phyloP scores from a whole-genome alignment of 2,797 vertebrate species.

The Melopsittacus undulatus region DNA sequence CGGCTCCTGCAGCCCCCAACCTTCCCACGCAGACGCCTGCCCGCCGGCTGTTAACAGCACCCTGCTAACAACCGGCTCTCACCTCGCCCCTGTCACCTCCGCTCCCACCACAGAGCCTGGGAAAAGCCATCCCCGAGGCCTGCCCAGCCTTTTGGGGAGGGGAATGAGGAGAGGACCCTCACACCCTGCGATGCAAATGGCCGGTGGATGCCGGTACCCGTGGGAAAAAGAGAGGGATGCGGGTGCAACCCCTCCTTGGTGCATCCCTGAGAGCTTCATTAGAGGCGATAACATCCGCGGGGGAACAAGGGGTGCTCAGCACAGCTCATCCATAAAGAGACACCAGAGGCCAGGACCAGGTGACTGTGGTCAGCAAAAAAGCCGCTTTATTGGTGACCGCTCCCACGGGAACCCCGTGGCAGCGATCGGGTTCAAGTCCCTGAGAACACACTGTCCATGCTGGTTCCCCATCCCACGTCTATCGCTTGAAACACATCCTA shows the following conservation, averaged over 20 bases:
- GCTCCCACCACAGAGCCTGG: conserved; percentile 34
- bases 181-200: background rate
- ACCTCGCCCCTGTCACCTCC: background rate
- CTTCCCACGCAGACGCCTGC: conserved; percentile 58
- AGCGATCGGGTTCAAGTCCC: conserved; percentile 88
- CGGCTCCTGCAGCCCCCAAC: background rate
- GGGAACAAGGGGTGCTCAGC: background rate
- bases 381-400: conserved; percentile 88
- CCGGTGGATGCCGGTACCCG: background rate
- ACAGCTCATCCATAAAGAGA: conserved; percentile 37
- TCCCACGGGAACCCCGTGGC: conserved; percentile 80
- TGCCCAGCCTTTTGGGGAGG: background rate
- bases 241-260: background rate
- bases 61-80: conserved; percentile 54
- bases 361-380: conserved; percentile 82
- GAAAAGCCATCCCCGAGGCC: conserved; percentile 24
- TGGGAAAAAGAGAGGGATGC: conserved; percentile 44
- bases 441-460: conserved; percentile 86
- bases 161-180: conserved; percentile 6
- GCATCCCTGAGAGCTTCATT: background rate
- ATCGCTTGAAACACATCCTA: conserved; percentile 53
- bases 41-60: conserved; percentile 34
- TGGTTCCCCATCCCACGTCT: conserved; percentile 49
- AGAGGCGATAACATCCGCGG: background rate
- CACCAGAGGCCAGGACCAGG: background rate